Percentiles rank a stretch among this genome's conserved stretches.
Conservation (phyloP, 2,113 vertebrate species). For the Melanostigma gelatinosum region DNA sequence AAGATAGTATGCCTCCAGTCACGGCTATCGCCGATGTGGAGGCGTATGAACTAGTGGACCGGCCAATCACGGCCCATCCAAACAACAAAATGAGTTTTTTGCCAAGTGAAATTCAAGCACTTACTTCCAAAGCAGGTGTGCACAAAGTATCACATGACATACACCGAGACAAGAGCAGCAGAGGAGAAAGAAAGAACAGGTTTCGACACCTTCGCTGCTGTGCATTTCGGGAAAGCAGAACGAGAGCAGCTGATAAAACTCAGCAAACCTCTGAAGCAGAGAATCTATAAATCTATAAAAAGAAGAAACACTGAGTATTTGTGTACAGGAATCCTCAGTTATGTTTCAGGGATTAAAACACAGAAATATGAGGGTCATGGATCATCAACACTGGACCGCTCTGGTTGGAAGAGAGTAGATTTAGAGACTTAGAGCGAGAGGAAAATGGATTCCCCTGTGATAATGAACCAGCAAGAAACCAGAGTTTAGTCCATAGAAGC, state of each 20-base stretch:
- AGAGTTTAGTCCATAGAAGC: background rate
- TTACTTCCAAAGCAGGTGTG: background rate
- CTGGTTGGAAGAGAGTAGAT: background rate
- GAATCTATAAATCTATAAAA: background rate
- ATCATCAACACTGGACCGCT: slow-evolving; percentile 19
- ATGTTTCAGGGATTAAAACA: slow-evolving; percentile 20
- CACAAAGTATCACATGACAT: background rate
- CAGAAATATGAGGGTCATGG: slow-evolving; percentile 25
- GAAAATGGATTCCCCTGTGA: slow-evolving; percentile 29
- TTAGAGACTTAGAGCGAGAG: slow-evolving; percentile 26
- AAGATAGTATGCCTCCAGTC: no score
- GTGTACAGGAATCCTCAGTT: background rate
- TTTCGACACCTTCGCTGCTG: background rate
- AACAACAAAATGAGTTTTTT: background rate
- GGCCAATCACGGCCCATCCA: background rate
- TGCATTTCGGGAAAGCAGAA: background rate
- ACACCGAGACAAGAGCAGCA: no score
- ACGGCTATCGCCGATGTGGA: no score
- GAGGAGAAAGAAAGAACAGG: no score
- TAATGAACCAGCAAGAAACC: slow-evolving; percentile 13
- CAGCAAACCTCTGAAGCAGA: background rate
- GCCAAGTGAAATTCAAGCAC: background rate
- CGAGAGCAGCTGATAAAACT: background rate
- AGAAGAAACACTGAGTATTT: background rate
- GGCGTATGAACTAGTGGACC: background rate